Evolutionary conservation across 2,888 invertebrate species (phyloP).

Genomic region (Pyrrhosoma nymphula): DNA sequence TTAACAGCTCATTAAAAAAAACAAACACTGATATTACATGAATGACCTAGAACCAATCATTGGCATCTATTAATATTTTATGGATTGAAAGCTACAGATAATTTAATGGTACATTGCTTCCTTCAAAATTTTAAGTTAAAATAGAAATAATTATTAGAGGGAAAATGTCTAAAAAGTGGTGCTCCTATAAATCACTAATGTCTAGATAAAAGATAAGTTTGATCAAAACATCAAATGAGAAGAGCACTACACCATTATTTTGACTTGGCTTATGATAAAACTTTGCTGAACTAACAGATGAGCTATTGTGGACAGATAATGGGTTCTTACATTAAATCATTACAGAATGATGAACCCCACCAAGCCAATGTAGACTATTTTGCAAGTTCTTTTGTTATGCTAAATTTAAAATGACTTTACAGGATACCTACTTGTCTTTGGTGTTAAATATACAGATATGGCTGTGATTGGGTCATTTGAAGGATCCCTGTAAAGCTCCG

Average conservation of each 20-base stretch:
- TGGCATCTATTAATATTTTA: background rate
- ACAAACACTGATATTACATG: background rate
- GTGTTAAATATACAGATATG: slow-evolving; percentile 98
- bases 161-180: slow-evolving; percentile 72
- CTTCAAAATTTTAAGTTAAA: slow-evolving; percentile 13
- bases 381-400: background rate
- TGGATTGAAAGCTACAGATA: background rate
- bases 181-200: slow-evolving; percentile 73
- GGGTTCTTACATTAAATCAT: background rate
- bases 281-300: background rate
- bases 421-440: slow-evolving; percentile 91
- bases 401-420: slow-evolving; percentile 69
- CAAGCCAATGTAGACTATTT: background rate
- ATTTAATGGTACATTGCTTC: background rate
- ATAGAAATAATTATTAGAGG: background rate
- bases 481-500: slow-evolving; percentile 96
- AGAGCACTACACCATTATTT: slow-evolving; percentile 11
- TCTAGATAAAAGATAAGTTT: slow-evolving; percentile 69
- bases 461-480: slow-evolving; percentile 97
- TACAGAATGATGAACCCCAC: slow-evolving; percentile 18
- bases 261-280: background rate
- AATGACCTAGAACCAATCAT: background rate
- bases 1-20: no score
- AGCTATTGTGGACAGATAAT: background rate
- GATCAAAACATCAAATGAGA: background rate